Base-by-base conservation (phyloP, 2,113 vertebrate species). In the Pyxicephalus adspersus region DNA sequence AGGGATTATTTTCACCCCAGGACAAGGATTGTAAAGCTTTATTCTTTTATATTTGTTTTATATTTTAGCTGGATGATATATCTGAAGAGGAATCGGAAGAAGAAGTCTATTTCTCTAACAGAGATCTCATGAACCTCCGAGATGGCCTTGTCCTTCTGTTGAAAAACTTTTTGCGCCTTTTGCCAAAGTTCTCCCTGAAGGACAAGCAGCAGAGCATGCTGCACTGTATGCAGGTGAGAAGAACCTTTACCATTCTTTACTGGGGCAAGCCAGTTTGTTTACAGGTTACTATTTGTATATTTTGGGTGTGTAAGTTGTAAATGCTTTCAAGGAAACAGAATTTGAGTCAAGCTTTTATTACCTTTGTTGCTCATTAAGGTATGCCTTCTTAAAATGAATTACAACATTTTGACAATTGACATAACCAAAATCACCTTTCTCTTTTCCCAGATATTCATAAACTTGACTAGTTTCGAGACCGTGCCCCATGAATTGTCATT, bases 401-500 rank as follows among this genome's bases (percentile, higher is more conserved):
- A 34, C 6, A 34, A 34, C 31, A 3, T 34, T 34, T 34, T 4
- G 31, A 6, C 31, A 34, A 34, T 6, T 34, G n/a, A n/a, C 31
- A 6, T 34, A 34, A 34, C 31, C 31, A 34, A 34, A 34, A 34
- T 34, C 31, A 34, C 31, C 6, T 25, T 61, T 61, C 16, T 31
- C 17, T 13, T 85, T 83, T 89, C 89, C 55, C 85, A 99, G 98
- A 83, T 95, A 80, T 96, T 98, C 55, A 90, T 90, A 77, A 91
- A 92, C 61, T 85, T 98, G 84, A 92, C 92, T 19, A 92, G 84
- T 83, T 93, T 96, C 51, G 97, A 99, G 73, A 93, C 94, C 0
- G 86, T 89, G 29, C n/a, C 83, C 57, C 89, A 88, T 0, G 85
- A 91, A 75, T 76, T 94, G 0, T 64, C 68, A 18, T 91, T 95